These are phyloP conservation scores for Haliclona indistincta DNA, from an alignment of 37 sponge, comb jelly and placozoan genomes.

Conservation along the genomic window DNA sequence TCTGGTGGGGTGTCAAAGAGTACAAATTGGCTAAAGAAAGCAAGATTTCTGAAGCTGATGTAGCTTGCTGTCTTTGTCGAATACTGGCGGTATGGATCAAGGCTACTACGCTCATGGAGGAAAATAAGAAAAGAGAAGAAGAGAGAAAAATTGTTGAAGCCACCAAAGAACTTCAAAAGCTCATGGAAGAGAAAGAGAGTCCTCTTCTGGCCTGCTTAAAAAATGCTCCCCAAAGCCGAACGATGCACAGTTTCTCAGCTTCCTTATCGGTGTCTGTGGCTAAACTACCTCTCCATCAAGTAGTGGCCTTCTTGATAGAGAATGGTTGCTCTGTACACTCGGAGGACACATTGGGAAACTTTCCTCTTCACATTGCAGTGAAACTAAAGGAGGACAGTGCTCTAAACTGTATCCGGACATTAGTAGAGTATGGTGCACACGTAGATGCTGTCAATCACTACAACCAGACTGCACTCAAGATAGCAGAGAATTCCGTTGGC, in stretches of 20 bases:
- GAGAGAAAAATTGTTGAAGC: conserved; percentile 14
- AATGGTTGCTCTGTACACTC: conserved; percentile 40
- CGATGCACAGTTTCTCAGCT: conserved; percentile 26
- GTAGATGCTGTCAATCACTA: conserved; percentile 64
- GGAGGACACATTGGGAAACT: conserved; percentile 58
- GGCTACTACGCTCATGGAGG: conserved; percentile 26
- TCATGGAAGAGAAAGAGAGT: conserved; percentile 9
- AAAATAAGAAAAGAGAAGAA: neutral
- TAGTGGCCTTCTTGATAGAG: conserved; percentile 38
- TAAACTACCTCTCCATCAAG: conserved; percentile 49
- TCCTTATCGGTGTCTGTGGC: conserved; percentile 25
- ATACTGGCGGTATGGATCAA: conserved; percentile 71
- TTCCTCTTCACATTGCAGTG: conserved; percentile 77
- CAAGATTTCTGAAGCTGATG: conserved; percentile 65
- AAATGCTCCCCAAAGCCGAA: conserved; percentile 9
- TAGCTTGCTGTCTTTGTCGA: conserved; percentile 51
- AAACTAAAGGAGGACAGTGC: conserved; percentile 48
- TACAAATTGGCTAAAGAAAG: conserved; percentile 66
- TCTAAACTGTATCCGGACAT: conserved; percentile 21
- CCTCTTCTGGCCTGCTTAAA: conserved; percentile 59
- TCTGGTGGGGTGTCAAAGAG: conserved; percentile 80
- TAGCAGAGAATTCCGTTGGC: conserved; percentile 1
- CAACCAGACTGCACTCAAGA: conserved; percentile 53
- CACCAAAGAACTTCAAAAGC: conserved; percentile 16
- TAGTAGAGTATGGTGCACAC: conserved; percentile 68